Evolutionary conservation across 2,888 invertebrate species (phyloP).

Genomic region (Parnassius glacialis): DNA sequence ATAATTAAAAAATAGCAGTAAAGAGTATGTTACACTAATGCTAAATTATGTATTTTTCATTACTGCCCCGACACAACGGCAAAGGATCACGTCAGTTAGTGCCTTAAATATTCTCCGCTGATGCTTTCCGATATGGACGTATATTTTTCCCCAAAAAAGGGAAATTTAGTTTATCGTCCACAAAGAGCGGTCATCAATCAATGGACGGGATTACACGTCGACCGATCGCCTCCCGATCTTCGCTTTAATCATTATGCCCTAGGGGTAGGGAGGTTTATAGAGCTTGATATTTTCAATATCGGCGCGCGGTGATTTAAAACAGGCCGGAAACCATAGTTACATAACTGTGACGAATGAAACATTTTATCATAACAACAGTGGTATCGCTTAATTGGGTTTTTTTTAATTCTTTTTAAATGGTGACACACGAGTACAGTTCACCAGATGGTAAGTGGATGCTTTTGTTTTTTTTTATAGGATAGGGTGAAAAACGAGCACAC

Average conservation of each 20-base stretch:
- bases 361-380: neutral
- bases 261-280: constrained; percentile 36
- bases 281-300: constrained; percentile 28
- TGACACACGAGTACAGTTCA: neutral
- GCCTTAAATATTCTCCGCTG: constrained; percentile 39
- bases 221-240: constrained; percentile 40
- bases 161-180: constrained; percentile 52
- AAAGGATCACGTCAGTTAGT: neutral
- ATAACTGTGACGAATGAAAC: neutral
- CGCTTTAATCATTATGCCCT: constrained; percentile 64
- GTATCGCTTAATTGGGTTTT: neutral
- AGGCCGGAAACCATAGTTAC: neutral
- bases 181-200: constrained; percentile 70
- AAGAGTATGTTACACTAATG: no score
- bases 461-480: no score
- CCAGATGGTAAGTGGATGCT: no score
- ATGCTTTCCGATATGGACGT: constrained; percentile 32
- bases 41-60: no score
- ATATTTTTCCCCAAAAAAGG: constrained; percentile 59
- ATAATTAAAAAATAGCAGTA: no score
- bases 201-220: constrained; percentile 53
- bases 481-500: no score
- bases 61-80: no score
- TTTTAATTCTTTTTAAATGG: no score
- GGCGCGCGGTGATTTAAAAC: neutral